Evolutionary conservation across 30 jellyfish, hydroid and myxozoan genomes (phyloP).

Genomic region (Hydractinia echinata): DNA sequence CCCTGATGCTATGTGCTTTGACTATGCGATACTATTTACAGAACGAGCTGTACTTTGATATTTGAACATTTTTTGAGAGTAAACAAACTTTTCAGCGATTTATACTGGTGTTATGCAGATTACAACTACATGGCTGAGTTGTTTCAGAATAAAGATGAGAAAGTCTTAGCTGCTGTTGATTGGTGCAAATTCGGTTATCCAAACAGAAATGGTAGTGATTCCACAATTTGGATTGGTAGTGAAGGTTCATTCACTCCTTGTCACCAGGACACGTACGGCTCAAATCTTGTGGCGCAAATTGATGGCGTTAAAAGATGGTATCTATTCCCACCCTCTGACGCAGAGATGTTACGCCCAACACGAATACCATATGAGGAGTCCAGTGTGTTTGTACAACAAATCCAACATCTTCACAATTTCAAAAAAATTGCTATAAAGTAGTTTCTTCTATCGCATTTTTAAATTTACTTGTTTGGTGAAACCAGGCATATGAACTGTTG

Average conservation of each 20-base stretch:
- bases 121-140: conserved; percentile 79
- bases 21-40: no score
- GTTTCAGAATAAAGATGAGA: conserved; percentile 35
- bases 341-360: conserved; percentile 50
- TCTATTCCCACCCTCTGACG: conserved; percentile 53
- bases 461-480: no score
- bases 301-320: conserved; percentile 80
- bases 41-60: no score
- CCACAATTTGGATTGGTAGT: conserved; percentile 98
- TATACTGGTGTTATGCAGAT: conserved; percentile 70
- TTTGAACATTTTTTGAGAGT: no score
- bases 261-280: conserved; percentile 90
- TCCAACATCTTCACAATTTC: conserved; percentile 30
- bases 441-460: not conserved
- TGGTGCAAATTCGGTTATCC: conserved; percentile 79
- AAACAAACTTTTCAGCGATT: conserved; percentile 18
- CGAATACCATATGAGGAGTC: conserved; percentile 98
- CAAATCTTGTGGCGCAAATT: conserved; percentile 83
- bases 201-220: conserved; percentile 57
- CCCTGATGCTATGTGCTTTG: no score
- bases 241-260: conserved; percentile 81
- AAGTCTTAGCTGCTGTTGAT: conserved; percentile 36
- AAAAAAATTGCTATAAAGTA: conserved; percentile 1
- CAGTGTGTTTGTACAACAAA: conserved; percentile 51
- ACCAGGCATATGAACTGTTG: not conserved